Evolutionary conservation across 2,888 invertebrate genomes (phyloP).

Genomic region (Chorisops tibialis): DNA sequence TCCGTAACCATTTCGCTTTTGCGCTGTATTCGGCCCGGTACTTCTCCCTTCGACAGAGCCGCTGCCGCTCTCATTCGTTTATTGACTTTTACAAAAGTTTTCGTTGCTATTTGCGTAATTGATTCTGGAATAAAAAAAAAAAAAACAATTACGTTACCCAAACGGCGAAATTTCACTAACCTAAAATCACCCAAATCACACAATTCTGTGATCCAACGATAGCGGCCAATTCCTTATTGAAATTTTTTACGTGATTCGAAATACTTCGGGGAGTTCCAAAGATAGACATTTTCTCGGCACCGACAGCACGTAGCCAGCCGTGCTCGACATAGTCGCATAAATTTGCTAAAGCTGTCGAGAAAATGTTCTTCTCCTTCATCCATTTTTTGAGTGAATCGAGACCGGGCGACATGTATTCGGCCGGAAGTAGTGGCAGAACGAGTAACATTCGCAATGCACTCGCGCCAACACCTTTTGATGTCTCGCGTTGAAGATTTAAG

Average conservation of each 20-base stretch:
- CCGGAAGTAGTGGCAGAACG: slow-evolving; percentile 39
- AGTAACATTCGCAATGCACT: slow-evolving; percentile 39
- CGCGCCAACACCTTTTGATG: slow-evolving; percentile 36
- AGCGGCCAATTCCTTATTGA: slow-evolving; percentile 38
- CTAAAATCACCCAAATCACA: slow-evolving; percentile 38
- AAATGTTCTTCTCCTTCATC: slow-evolving; percentile 39
- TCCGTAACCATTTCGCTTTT: slow-evolving; percentile 37
- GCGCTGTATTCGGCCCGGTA: slow-evolving; percentile 26
- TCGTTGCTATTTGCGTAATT: slow-evolving; percentile 37
- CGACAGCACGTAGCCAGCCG: slow-evolving; percentile 37
- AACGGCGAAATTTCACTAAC: slow-evolving; percentile 9
- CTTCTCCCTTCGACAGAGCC: not conserved
- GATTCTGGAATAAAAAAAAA: slow-evolving; percentile 32
- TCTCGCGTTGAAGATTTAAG: slow-evolving; percentile 36
- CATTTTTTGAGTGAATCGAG: slow-evolving; percentile 40
- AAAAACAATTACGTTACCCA: not conserved
- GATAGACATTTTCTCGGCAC: slow-evolving; percentile 42
- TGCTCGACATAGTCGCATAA: slow-evolving; percentile 39
- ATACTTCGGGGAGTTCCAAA: slow-evolving; percentile 39
- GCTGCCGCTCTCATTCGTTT: slow-evolving; percentile 24
- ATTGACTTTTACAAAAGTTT: slow-evolving; percentile 36
- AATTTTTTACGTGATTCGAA: slow-evolving; percentile 39
- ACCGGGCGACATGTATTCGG: slow-evolving; percentile 40
- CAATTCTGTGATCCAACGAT: slow-evolving; percentile 34
- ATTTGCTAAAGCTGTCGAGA: slow-evolving; percentile 30